Evolutionary conservation across 1,140 invertebrate genomes (phyloP).

Genomic region (Trichonephila clavipes): DNA sequence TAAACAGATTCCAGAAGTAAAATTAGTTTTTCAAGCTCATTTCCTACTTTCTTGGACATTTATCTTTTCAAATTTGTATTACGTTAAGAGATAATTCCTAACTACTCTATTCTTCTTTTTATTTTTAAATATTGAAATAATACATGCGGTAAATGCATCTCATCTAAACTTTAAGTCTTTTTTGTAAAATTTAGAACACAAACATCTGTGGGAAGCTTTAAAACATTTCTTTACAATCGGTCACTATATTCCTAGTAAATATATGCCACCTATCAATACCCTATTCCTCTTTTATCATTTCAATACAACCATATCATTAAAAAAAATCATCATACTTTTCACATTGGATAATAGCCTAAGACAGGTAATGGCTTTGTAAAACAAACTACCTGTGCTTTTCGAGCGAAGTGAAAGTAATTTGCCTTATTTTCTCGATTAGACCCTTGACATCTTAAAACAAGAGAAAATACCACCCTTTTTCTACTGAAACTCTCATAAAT

Average conservation of each 20-base stretch:
- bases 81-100: too few relatives aligned
- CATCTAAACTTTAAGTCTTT: too few relatives aligned
- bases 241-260: neutral
- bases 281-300: neutral
- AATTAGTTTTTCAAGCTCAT: too few relatives aligned
- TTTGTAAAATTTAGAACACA: too few relatives aligned
- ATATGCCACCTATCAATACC: neutral
- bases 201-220: too few relatives aligned
- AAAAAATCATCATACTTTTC: neutral
- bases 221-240: too few relatives aligned
- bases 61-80: too few relatives aligned
- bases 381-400: neutral
- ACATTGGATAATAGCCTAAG: neutral
- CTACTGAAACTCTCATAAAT: constrained; percentile 67
- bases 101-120: too few relatives aligned
- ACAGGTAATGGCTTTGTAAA: neutral
- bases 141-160: too few relatives aligned
- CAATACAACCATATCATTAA: neutral
- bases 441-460: neutral
- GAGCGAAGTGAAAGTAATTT: constrained; percentile 14
- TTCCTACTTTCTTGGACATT: too few relatives aligned
- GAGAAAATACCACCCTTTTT: neutral
- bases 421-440: constrained; percentile 36
- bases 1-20: too few relatives aligned
- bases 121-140: too few relatives aligned